Conservation (phyloP, 2,113 vertebrate genomes). For the Campylorhamphus procurvoides region DNA sequence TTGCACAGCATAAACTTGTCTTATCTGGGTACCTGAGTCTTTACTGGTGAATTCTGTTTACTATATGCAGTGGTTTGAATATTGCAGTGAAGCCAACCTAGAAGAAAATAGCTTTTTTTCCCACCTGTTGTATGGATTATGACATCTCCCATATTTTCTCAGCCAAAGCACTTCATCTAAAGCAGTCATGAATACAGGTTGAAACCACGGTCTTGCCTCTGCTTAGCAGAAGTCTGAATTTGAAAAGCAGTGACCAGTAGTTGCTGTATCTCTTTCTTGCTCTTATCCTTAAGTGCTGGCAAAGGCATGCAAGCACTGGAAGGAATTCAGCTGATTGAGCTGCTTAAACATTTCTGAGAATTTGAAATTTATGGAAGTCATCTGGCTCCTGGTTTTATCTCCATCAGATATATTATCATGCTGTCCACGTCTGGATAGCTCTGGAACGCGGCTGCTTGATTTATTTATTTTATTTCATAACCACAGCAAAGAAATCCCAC, state of each 20-base stretch:
- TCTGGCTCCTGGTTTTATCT: conserved; percentile 30
- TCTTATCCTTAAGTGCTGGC: neutral
- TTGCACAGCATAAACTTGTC: neutral
- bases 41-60: conserved; percentile 2
- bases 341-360: conserved; percentile 18
- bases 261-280: neutral
- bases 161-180: neutral
- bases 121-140: neutral
- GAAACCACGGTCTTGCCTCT: neutral
- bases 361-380: neutral
- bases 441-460: neutral
- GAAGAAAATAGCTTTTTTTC: neutral
- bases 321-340: neutral
- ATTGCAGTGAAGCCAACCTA: neutral
- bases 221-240: neutral
- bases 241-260: neutral
- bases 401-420: neutral
- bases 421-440: neutral
- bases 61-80: neutral
- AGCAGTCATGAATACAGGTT: neutral
- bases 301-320: neutral
- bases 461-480: neutral
- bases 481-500: neutral
- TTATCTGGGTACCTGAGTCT: neutral
- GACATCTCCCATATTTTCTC: neutral